Conservation (phyloP, 2,888 invertebrate genomes). For the Chironomus riparius region DNA sequence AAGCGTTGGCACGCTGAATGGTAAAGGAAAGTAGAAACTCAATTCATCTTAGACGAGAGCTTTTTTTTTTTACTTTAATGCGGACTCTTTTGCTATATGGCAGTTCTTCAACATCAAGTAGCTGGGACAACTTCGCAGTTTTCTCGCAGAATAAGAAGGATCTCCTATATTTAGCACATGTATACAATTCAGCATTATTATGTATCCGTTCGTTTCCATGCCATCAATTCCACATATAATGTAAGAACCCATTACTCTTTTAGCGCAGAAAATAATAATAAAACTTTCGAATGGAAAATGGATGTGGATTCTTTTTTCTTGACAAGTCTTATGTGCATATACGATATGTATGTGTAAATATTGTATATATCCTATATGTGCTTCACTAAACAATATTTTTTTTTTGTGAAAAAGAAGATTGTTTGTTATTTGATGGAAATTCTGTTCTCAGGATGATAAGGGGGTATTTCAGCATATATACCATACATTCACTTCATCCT, state of each 20-base stretch:
- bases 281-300: conserved; percentile 16
- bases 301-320: neutral
- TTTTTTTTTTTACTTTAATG: neutral
- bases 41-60: neutral
- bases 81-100: neutral
- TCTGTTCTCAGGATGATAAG: conserved; percentile 11
- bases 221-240: conserved; percentile 12
- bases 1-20: neutral
- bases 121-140: neutral
- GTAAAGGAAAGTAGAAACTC: neutral
- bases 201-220: conserved; percentile 18
- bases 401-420: neutral
- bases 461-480: neutral
- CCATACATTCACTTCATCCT: neutral
- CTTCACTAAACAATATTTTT: conserved; percentile 13
- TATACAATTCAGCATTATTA: neutral
- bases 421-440: conserved; percentile 21
- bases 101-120: neutral
- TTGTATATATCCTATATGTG: neutral
- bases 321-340: neutral
- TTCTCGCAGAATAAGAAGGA: too few species aligned
- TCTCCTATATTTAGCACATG: neutral
- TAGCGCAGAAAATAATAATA: conserved; percentile 17
- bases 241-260: neutral
- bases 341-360: neutral